phyloP scores from a whole-genome alignment of 2,797 vertebrate genomes.

The Crax fasciolata region DNA sequence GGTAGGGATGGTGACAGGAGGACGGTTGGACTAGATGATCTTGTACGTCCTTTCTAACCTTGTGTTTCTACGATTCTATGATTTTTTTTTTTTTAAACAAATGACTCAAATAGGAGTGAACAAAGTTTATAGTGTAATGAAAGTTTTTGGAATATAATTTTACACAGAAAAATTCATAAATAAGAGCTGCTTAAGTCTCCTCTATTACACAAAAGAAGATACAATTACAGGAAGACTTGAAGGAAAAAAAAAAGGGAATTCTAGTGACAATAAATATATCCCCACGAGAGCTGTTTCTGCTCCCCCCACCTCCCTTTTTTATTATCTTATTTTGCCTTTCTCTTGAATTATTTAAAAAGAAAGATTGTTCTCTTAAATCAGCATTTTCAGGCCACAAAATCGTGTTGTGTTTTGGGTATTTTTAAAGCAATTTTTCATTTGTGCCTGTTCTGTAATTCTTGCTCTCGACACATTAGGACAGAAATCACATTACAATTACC shows the following conservation, averaged over 20 bases:
- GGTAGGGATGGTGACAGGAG: too few relatives aligned
- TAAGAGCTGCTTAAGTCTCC: background rate
- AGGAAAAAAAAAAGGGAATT: rapidly evolving
- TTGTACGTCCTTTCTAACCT: too few relatives aligned
- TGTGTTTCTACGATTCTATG: too few relatives aligned
- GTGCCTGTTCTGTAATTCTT: background rate
- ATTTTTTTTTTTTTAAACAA: background rate
- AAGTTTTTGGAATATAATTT: background rate
- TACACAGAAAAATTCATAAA: background rate
- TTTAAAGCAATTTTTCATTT: background rate
- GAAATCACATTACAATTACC: too few relatives aligned
- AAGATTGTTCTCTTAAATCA: background rate
- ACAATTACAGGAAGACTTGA: background rate
- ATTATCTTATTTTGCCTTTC: background rate
- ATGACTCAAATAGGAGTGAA: background rate
- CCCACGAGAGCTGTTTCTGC: background rate
- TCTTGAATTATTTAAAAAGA: background rate
- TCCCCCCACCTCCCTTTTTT: background rate
- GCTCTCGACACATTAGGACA: background rate
- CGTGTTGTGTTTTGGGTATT: background rate
- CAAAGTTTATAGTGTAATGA: background rate
- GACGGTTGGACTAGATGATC: too few relatives aligned
- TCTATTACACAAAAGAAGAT: background rate
- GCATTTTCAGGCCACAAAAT: background rate
- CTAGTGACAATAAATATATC: background rate